Base-by-base conservation (phyloP, 2,888 invertebrate species). In the Anticlea derivata region DNA sequence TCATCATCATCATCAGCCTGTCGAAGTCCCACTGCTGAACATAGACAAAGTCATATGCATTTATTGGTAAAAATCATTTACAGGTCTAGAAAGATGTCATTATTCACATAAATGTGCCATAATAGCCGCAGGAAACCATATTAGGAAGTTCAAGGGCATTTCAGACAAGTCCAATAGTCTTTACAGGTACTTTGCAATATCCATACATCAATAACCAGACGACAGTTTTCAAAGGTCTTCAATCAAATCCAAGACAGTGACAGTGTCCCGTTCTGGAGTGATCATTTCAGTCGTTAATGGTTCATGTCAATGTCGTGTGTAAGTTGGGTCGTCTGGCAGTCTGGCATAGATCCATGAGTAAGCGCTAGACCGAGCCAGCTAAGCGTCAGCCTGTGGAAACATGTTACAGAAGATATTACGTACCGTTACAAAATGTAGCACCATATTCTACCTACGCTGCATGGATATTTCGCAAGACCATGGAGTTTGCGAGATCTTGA, bases 311-410 rank as follows among this genome's bases (percentile, higher is more conserved):
- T 47, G 49, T 55, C 53, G 27, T 27, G 34, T 43, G 45, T 37
- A 46, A 40, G 50, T 41, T 40, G 41, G 40, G 40, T 30, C 22
- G 47, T 39, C 55, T 65, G 60, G 63, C 34, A 45, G 70, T 70
- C 83, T 86, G 86, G 86, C 86, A 83, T 67, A 71, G 69, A 66
- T 84, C 86, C 85, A 83, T 71, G 73, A 73, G 71, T 68, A 70
- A 72, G 70, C 73, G 68, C 69, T 67, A 68, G 63, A 64, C 61
- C 68, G 67, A 61, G 67, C 73, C 65, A 66, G 63, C 64, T 53
- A 57, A 63, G 75, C 75, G 78, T 65, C 84, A 81, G 83, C 74
- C 74, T 78, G 82, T 59, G 65, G 51, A 55, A 68, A 73, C 67
- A 60, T 68, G 65, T 67, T 67, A 55, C 65, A 66, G 50, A 57